Conservation (phyloP, 2,797 vertebrate genomes). For the Sitta carolinensis region DNA sequence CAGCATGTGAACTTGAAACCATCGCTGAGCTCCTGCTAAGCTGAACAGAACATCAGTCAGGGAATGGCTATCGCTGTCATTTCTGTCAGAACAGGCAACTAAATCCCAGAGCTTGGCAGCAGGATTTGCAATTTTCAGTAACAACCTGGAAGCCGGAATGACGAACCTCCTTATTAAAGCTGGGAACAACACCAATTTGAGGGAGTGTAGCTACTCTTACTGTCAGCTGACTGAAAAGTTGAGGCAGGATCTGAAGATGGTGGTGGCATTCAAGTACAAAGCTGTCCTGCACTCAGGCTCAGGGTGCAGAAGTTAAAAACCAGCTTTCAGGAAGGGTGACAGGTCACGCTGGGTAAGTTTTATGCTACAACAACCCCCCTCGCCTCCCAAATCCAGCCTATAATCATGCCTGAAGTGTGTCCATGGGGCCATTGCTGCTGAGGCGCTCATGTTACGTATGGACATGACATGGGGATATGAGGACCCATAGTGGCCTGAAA, state of each 20-base stretch:
- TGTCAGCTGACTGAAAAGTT: background rate
- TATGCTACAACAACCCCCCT: background rate
- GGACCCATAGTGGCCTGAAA: accelerated
- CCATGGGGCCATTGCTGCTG: accelerated
- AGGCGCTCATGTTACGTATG: accelerated
- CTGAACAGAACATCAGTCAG: background rate
- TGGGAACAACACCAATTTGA: background rate
- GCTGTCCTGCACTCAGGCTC: background rate
- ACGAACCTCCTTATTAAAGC: background rate
- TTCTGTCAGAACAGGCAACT: background rate
- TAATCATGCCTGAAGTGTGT: accelerated
- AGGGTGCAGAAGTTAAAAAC: background rate
- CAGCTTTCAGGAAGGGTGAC: accelerated
- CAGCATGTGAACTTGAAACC: background rate
- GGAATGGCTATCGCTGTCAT: accelerated
- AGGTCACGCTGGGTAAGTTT: accelerated
- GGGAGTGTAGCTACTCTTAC: background rate
- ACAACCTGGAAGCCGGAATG: accelerated
- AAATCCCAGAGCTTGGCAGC: background rate
- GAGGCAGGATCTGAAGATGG: background rate
- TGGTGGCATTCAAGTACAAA: accelerated
- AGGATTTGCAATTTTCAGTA: background rate
- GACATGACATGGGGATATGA: accelerated
- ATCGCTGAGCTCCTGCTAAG: background rate
- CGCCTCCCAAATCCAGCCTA: too few relatives aligned